Conservation (phyloP, 2,888 invertebrate species). For the Amblyteles armatorius region DNA sequence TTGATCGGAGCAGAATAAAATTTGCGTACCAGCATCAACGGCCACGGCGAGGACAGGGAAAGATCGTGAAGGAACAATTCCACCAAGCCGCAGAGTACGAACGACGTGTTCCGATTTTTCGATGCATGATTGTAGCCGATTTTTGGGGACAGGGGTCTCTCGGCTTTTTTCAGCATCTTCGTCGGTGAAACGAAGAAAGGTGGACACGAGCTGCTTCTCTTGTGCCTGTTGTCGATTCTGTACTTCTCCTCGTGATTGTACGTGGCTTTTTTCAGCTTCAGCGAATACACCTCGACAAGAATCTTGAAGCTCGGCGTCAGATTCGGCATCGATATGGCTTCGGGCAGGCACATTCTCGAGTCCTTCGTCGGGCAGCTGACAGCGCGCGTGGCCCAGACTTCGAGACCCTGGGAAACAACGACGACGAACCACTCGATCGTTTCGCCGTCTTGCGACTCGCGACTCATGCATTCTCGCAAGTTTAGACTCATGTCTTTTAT, state of each 20-base stretch:
- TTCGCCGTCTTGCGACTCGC: constrained; percentile 67
- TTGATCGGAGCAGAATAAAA: constrained; percentile 7
- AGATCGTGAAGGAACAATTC: constrained; percentile 78
- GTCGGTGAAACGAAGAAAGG: constrained; percentile 70
- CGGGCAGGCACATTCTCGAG: constrained; percentile 76
- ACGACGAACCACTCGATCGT: constrained; percentile 81
- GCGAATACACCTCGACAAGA: constrained; percentile 84
- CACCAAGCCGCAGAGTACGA: constrained; percentile 73
- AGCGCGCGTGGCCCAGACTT: constrained; percentile 78
- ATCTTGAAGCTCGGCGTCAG: constrained; percentile 83
- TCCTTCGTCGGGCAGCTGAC: constrained; percentile 72
- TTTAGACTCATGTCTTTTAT: constrained; percentile 73
- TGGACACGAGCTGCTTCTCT: constrained; percentile 74
- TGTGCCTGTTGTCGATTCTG: constrained; percentile 74
- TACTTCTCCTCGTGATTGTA: constrained; percentile 81
- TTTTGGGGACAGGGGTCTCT: constrained; percentile 67
- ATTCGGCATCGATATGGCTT: constrained; percentile 79
- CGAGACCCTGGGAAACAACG: constrained; percentile 78
- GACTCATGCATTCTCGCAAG: constrained; percentile 69
- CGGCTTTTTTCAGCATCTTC: constrained; percentile 70
- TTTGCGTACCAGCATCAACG: constrained; percentile 72
- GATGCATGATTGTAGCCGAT: constrained; percentile 63
- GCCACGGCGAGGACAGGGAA: constrained; percentile 73
- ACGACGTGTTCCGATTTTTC: constrained; percentile 72
- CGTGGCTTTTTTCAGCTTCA: constrained; percentile 82